Evolutionary conservation across 1,140 invertebrate species (phyloP).

Genomic region (Orius insidiosus): DNA sequence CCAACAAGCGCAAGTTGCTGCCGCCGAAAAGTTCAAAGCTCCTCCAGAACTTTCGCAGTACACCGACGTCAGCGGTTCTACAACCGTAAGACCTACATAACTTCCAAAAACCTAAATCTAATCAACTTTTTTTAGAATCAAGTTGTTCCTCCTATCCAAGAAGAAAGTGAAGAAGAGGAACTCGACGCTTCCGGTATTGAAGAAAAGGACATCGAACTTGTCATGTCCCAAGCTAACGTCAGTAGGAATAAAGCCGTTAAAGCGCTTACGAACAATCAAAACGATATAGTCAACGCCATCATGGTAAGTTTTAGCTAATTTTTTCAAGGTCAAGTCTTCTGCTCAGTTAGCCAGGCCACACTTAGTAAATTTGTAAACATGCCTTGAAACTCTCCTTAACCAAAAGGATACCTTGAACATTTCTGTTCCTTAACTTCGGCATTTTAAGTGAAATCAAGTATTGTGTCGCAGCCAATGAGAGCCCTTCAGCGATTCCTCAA

Average conservation of each 20-base stretch:
- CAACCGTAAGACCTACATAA: conserved; percentile 46
- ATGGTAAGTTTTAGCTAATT: conserved; percentile 34
- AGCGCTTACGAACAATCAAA: conserved; percentile 90
- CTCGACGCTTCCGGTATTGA: conserved; percentile 91
- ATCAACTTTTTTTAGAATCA: conserved; percentile 11
- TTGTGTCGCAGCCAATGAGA: no score
- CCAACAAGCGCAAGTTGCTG: conserved; percentile 96
- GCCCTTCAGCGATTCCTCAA: no score
- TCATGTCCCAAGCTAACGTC: conserved; percentile 96
- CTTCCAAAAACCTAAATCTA: no score
- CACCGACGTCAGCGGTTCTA: conserved; percentile 43
- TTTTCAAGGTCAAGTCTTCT: no score
- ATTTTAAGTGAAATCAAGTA: no score
- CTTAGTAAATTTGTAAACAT: no score
- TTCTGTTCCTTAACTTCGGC: no score
- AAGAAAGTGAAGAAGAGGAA: conserved; percentile 74
- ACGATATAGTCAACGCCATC: conserved; percentile 91
- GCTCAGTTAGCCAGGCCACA: no score
- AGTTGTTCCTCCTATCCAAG: conserved; percentile 55
- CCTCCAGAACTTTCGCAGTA: conserved; percentile 53
- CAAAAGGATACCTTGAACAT: no score
- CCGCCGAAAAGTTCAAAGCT: conserved; percentile 95
- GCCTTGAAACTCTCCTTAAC: no score
- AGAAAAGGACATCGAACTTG: conserved; percentile 95
- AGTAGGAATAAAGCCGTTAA: conserved; percentile 80